Evolutionary conservation across 2,888 invertebrate genomes (phyloP).

Genomic region (Troides oblongomaculatus): DNA sequence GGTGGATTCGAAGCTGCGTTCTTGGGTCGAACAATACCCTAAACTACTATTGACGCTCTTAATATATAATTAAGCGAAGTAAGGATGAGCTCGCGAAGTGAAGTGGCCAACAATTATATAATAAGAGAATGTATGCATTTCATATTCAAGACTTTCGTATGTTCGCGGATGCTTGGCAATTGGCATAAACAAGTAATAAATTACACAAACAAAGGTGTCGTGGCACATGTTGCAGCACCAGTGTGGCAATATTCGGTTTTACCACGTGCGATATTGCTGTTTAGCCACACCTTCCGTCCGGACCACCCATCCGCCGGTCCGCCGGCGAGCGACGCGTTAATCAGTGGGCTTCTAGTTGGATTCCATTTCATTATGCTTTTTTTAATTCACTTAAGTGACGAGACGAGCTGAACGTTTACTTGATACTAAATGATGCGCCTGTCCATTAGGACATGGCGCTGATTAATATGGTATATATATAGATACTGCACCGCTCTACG

Average conservation of each 20-base stretch:
- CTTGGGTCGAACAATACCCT: background rate
- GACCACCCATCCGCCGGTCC: conserved; percentile 26
- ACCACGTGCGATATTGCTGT: conserved; percentile 24
- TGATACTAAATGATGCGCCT: too few species aligned
- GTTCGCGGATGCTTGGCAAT: background rate
- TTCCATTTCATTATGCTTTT: too few species aligned
- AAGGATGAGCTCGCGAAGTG: conserved; percentile 2
- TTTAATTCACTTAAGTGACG: too few species aligned
- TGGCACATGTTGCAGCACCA: conserved; percentile 1
- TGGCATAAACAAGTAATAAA: conserved; percentile 26
- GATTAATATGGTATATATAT: too few species aligned
- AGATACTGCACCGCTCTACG: too few species aligned
- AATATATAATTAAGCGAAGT: conserved; percentile 8
- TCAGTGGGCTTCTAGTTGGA: conserved; percentile 2
- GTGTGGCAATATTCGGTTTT: conserved; percentile 15
- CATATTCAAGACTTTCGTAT: background rate
- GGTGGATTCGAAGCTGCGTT: too few species aligned
- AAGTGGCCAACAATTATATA: conserved; percentile 12
- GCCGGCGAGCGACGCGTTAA: conserved; percentile 26
- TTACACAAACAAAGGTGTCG: conserved; percentile 21
- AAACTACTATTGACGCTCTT: background rate
- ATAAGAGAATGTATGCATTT: conserved; percentile 6
- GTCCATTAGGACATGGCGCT: too few species aligned
- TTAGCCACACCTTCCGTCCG: conserved; percentile 2
- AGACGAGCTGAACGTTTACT: too few species aligned